Base-by-base conservation (phyloP, 1,140 invertebrate species). In the Cyrtorhinus lividipennis region DNA sequence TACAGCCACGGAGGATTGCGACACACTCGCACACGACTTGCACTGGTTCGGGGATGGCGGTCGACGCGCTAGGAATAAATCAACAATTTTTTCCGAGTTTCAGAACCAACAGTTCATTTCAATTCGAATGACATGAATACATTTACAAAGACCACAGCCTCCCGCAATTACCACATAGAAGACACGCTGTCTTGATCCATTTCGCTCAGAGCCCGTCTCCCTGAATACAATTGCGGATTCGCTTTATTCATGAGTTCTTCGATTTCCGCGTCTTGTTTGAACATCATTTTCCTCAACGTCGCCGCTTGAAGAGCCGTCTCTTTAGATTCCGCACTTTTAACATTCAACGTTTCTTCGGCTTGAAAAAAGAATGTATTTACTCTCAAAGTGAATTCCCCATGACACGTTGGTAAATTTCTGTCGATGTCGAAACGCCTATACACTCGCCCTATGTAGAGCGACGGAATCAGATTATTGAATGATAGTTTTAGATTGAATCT, bases 11-110 rank as follows among this genome's bases (percentile, higher is more conserved):
- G 20, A 93, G 78, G 56, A 92, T 88, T 0, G 86, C 86, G 25
- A 93, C 82, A 68, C 88, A 92, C 71, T 93, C 90, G 69, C 88
- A 90, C 0, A 94, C 84, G 1, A 85, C 78, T 73, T 92, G 89
- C n/a, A 94, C 89, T 38, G 88, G 81, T 66, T 90, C 85, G 0
- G 90, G 89, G 0, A 90, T 87, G 85, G 71, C 92, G 92, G 0
- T 87, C 89, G 63, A 88, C 77, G 61, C 69, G 69, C 56, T n/a
- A 26, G 56, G 25, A 27, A 59, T n/a, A 38, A 38, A 15, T 15
- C 30, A 38, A 38, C 30, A 38, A 38, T 8, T 38, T n/a, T n/a
- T n/a, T n/a, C n/a, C n/a, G n/a, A n/a, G n/a, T n/a, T n/a, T n/a
- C n/a, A n/a, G n/a, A n/a, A n/a, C n/a, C n/a, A n/a, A n/a, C n/a